Conservation (phyloP, 2,113 vertebrate genomes). For the Petrocephalus microphthalmus region DNA sequence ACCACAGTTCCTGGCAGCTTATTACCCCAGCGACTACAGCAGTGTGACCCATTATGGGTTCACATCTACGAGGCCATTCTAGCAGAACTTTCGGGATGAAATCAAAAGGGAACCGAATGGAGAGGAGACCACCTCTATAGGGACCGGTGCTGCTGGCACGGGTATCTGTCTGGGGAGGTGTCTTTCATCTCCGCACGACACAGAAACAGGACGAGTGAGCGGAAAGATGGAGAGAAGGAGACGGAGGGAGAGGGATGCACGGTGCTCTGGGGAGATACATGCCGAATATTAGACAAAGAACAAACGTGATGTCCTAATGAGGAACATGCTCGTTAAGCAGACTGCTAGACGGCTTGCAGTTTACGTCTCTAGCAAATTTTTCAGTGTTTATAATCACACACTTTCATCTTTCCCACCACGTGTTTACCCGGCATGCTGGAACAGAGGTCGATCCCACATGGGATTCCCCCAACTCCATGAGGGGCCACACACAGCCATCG, state of each 20-base stretch:
- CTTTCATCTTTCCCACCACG: background rate
- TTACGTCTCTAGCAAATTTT: background rate
- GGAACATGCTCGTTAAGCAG: background rate
- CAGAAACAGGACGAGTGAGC: background rate
- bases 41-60: background rate
- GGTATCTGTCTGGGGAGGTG: background rate
- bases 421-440: background rate
- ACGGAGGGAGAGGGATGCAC: background rate
- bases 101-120: background rate
- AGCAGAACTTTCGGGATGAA: background rate
- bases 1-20: background rate
- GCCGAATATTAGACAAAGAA: background rate
- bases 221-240: background rate
- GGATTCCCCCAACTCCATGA: background rate
- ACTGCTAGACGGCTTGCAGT: background rate
- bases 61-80: background rate
- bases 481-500: background rate
- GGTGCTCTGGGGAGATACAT: background rate
- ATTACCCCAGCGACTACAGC: background rate
- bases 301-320: background rate
- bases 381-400: background rate
- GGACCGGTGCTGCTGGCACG: background rate
- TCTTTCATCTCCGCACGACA: background rate
- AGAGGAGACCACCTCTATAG: background rate
- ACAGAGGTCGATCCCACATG: background rate